phyloP scores from a whole-genome alignment of 2,113 vertebrate species.

The Empidonax alnorum region DNA sequence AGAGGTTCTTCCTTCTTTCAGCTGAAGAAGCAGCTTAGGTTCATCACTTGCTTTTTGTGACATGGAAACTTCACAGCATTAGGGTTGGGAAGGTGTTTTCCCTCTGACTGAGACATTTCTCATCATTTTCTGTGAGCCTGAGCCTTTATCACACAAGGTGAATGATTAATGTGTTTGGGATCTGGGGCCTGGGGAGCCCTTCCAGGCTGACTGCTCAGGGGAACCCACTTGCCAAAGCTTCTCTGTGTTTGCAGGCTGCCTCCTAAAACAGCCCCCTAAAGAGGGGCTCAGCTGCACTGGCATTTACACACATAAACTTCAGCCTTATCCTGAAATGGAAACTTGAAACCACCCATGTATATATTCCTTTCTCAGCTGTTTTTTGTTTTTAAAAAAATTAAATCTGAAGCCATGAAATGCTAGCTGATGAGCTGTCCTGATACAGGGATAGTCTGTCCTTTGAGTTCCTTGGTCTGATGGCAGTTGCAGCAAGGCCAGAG shows the following conservation, averaged over 20 bases:
- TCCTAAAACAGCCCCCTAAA: not conserved
- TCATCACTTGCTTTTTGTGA: not conserved
- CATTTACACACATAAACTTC: not conserved
- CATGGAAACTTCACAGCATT: not conserved
- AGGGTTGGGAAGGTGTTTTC: not conserved
- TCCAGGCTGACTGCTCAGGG: not conserved
- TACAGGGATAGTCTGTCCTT: not conserved
- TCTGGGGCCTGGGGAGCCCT: not conserved
- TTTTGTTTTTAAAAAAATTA: not conserved
- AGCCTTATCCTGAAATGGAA: constrained; percentile 44
- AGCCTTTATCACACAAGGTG: not conserved
- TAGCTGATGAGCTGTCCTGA: not conserved
- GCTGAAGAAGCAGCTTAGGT: not conserved
- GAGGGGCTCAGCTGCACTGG: not conserved
- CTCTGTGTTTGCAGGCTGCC: not conserved
- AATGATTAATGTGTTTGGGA: not conserved
- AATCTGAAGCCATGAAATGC: not conserved
- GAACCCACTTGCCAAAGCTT: not conserved
- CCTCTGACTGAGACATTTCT: not conserved
- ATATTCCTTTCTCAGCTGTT: not conserved
- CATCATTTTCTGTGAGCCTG: not conserved
- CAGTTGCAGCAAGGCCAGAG: not conserved
- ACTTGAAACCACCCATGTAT: constrained; percentile 42
- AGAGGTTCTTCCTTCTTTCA: not conserved
- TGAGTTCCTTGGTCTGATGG: not conserved